These are phyloP conservation scores for Bradypodion ventrale DNA, from an alignment of 2,797 vertebrate genomes.

Conservation along the genomic window DNA sequence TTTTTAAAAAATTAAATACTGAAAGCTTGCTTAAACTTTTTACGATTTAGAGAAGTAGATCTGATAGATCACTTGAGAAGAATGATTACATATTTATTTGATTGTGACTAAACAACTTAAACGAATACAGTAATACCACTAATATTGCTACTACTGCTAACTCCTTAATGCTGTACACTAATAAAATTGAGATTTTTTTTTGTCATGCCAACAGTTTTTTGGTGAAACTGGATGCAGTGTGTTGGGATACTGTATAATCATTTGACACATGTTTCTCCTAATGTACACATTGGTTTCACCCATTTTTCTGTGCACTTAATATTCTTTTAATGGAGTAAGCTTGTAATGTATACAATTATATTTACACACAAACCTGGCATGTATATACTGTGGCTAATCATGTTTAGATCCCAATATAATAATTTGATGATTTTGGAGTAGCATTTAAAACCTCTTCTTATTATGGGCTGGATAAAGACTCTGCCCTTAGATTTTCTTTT, in stretches of 20 bases:
- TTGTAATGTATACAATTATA: neutral
- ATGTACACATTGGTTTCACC: neutral
- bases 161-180: too few relatives aligned
- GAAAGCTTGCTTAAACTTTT: neutral
- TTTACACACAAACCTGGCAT: neutral
- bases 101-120: neutral
- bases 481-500: neutral
- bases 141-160: neutral
- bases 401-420: neutral
- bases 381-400: neutral
- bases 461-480: neutral
- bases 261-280: neutral
- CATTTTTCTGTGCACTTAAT: neutral
- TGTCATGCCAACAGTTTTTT: too few relatives aligned
- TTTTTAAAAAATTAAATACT: constrained; percentile 2
- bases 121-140: neutral
- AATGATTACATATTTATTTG: neutral
- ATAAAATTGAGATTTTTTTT: neutral
- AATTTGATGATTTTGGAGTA: neutral
- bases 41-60: neutral
- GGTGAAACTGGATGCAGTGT: neutral
- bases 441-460: neutral
- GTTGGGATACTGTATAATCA: neutral
- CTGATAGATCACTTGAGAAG: neutral
- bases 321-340: neutral